Evolutionary conservation across 2,797 vertebrate species (phyloP).

Genomic region (Muscicapa striata): DNA sequence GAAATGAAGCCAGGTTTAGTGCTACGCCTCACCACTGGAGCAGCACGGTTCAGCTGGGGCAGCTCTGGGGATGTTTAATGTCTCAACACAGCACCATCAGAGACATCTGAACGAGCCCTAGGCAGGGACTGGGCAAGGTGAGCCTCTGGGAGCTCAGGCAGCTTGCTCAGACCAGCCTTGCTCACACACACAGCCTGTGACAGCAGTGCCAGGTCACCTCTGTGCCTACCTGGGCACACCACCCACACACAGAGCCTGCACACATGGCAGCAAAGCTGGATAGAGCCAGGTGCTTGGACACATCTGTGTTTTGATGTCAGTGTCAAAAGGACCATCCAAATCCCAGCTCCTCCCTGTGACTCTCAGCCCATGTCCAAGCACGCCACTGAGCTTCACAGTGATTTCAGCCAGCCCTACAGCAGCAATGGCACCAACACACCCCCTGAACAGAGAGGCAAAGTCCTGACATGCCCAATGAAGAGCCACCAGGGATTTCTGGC

Average conservation of each 20-base stretch:
- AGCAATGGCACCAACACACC: background rate
- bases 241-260: background rate
- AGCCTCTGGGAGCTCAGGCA: background rate
- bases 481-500: background rate
- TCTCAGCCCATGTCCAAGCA: background rate
- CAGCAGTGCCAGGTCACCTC: background rate
- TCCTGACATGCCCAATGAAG: background rate
- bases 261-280: background rate
- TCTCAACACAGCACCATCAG: background rate
- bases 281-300: background rate
- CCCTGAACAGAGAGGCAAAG: background rate
- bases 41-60: background rate
- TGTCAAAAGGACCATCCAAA: background rate
- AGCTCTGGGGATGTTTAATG: background rate
- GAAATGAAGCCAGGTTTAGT: slow-evolving; percentile 37
- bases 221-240: rapidly evolving
- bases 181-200: background rate
- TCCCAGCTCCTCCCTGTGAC: background rate
- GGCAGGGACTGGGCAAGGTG: background rate
- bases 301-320: rapidly evolving
- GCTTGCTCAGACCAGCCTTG: background rate
- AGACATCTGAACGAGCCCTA: background rate
- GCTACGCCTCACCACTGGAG: background rate
- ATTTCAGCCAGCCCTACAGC: background rate
- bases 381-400: background rate